phyloP scores from a whole-genome alignment of 2,797 vertebrate genomes.

The Tinamus major region DNA sequence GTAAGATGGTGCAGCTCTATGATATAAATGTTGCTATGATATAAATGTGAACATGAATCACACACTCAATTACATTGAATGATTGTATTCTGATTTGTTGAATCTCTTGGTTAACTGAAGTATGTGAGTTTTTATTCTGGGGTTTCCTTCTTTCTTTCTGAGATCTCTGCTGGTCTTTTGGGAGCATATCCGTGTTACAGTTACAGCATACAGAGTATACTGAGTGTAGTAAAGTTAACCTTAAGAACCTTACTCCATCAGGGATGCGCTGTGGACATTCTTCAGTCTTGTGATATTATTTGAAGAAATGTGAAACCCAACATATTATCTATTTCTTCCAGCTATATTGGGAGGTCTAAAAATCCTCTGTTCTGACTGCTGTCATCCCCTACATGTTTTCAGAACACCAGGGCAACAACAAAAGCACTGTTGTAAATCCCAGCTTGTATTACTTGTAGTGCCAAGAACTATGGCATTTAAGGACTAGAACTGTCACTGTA shows the following conservation, averaged over 20 bases:
- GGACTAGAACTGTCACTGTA: not conserved
- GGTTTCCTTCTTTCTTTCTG: not conserved
- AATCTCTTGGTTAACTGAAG: not conserved
- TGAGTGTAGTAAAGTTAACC: not conserved
- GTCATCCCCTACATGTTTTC: not conserved
- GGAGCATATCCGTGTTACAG: not conserved
- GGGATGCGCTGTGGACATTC: not conserved
- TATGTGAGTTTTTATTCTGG: not conserved
- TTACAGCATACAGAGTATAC: not conserved
- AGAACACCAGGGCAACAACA: not conserved
- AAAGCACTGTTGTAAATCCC: not conserved
- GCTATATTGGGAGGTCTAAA: not conserved
- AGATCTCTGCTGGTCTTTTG: not conserved
- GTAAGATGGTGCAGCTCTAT: not conserved
- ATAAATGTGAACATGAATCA: not conserved
- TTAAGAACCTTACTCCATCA: not conserved
- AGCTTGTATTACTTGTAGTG: not conserved
- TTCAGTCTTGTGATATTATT: not conserved
- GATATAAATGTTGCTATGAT: not conserved
- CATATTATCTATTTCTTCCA: not conserved
- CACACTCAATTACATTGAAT: not conserved
- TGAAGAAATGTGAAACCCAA: not conserved
- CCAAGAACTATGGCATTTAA: not conserved
- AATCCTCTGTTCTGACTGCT: not conserved
- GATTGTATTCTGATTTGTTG: not conserved